Conservation (phyloP, 2,888 invertebrate species). For the Uropetala carovei region DNA sequence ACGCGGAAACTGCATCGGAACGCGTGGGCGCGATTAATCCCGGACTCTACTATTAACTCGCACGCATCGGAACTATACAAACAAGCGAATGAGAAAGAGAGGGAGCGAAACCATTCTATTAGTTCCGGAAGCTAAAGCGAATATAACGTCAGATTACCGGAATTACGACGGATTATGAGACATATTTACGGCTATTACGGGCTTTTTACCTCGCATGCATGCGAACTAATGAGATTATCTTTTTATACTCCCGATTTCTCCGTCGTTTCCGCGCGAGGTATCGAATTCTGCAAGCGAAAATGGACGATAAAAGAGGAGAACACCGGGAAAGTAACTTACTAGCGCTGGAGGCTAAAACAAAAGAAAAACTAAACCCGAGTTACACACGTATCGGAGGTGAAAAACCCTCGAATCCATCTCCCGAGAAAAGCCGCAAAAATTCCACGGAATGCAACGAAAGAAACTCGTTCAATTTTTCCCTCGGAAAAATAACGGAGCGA, state of each 20-base stretch:
- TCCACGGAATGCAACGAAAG: background rate
- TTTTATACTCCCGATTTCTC: too few species aligned
- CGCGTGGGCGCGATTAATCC: background rate
- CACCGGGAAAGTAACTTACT: too few species aligned
- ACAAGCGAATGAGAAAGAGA: background rate
- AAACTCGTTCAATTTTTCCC: slow-evolving; percentile 13
- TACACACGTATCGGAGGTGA: too few species aligned
- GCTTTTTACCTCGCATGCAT: background rate
- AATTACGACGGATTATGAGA: background rate
- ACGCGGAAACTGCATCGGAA: background rate
- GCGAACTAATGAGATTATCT: background rate
- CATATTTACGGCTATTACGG: background rate
- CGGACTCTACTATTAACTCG: background rate
- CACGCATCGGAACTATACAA: background rate
- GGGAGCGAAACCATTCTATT: background rate
- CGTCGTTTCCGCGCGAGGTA: background rate
- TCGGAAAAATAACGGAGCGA: background rate
- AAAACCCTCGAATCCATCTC: background rate
- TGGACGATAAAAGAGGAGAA: background rate
- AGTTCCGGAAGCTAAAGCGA: background rate
- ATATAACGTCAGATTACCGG: background rate
- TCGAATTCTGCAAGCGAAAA: background rate
- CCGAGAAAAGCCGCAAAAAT: background rate
- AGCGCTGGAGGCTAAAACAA: too few species aligned
- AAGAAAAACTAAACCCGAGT: too few species aligned